phyloP scores from a whole-genome alignment of 2,797 vertebrate species.

The Sylvilagus floridanus region DNA sequence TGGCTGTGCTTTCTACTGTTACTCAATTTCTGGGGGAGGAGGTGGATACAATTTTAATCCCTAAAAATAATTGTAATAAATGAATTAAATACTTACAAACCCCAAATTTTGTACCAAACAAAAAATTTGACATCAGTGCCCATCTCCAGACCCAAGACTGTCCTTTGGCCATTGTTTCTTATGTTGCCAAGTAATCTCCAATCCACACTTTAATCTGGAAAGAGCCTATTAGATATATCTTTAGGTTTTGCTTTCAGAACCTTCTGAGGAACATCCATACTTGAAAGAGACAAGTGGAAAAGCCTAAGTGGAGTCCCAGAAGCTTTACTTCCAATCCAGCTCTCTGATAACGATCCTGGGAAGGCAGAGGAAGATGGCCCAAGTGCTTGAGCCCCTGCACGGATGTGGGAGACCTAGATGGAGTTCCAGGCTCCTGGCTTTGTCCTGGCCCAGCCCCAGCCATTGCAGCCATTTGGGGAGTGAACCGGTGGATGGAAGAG shows the following conservation, averaged over 20 bases:
- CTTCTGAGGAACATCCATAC: background rate
- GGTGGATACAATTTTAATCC: background rate
- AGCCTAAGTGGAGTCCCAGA: background rate
- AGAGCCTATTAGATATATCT: background rate
- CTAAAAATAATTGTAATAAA: slow-evolving; percentile 34
- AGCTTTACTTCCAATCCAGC: no score
- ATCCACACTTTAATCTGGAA: slow-evolving; percentile 28
- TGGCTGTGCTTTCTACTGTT: slow-evolving; percentile 3
- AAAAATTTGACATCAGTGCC: background rate
- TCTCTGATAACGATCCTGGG: no score
- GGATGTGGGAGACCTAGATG: no score
- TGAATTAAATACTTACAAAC: slow-evolving; percentile 35
- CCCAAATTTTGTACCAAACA: background rate
- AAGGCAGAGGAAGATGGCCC: no score
- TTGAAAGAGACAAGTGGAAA: slow-evolving; percentile 22
- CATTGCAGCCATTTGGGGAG: no score
- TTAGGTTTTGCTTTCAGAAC: slow-evolving; percentile 39
- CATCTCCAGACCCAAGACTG: background rate
- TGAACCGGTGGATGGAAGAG: no score
- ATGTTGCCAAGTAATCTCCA: slow-evolving; percentile 40
- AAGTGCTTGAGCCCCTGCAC: no score
- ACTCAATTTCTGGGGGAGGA: slow-evolving; percentile 7
- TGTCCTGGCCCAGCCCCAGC: no score
- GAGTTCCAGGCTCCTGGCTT: no score
- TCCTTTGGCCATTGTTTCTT: background rate